Percentiles rank a stretch among this genome's conserved stretches.
Evolutionary conservation across 2,113 vertebrate species (phyloP).

Genomic region (Menidia beryllina): DNA sequence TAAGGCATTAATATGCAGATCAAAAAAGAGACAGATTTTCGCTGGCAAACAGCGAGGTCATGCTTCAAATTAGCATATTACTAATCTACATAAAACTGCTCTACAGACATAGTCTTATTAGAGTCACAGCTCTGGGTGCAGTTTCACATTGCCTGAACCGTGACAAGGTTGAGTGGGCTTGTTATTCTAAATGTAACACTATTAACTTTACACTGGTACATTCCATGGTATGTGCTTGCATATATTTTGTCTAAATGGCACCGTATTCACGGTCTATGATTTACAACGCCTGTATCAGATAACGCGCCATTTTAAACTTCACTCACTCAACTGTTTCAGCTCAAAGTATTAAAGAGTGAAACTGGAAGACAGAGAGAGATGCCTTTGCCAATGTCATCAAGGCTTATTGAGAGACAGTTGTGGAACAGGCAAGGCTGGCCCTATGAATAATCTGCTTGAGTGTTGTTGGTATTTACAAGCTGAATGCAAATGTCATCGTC

Average conservation of each 20-base stretch:
- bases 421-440: constrained; percentile 26
- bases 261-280: constrained; percentile 35
- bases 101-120: constrained; percentile 71
- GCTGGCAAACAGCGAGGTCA: constrained; percentile 77
- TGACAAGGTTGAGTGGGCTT: constrained; percentile 71
- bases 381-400: constrained; percentile 41
- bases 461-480: constrained; percentile 79
- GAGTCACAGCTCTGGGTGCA: constrained; percentile 63
- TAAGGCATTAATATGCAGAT: constrained; percentile 80
- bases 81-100: constrained; percentile 81
- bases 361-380: constrained; percentile 45
- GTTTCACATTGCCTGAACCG: constrained; percentile 33
- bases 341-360: constrained; percentile 49
- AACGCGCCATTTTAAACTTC: constrained; percentile 45
- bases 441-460: constrained; percentile 64
- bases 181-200: constrained; percentile 70
- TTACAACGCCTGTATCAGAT: constrained; percentile 51
- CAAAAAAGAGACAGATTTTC: constrained; percentile 73
- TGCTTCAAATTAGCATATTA: constrained; percentile 75
- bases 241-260: constrained; percentile 39
- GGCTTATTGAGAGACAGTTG: constrained; percentile 45
- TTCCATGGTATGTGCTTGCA: constrained; percentile 56
- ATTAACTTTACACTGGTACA: constrained; percentile 70
- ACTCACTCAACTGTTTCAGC: constrained; percentile 61
- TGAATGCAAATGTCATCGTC: constrained; percentile 73